Evolutionary conservation across 2,113 vertebrate genomes (phyloP).

Genomic region (Austrofundulus limnaeus): DNA sequence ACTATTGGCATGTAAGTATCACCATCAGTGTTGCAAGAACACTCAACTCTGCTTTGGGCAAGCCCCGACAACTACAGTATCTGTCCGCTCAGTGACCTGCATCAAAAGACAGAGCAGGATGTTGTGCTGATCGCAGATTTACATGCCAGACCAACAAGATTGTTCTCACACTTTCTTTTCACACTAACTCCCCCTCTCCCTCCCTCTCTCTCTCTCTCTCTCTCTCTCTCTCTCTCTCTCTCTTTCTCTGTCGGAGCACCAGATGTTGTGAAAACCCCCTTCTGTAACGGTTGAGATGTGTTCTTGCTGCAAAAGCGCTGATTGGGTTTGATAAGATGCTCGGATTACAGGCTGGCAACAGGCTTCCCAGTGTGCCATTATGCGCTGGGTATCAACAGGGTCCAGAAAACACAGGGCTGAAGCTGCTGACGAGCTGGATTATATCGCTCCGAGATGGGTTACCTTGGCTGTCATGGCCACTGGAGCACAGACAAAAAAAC

Average conservation of each 20-base stretch:
- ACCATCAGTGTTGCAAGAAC: slow-evolving; percentile 10
- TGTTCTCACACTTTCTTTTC: slow-evolving; percentile 54
- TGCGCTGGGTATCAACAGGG: slow-evolving; percentile 57
- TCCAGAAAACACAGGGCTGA: slow-evolving; percentile 49
- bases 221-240: slow-evolving; percentile 25
- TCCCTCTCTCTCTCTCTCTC: slow-evolving; percentile 9
- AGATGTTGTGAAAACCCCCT: slow-evolving; percentile 65
- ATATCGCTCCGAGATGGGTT: slow-evolving; percentile 47
- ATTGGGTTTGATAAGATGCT: slow-evolving; percentile 74
- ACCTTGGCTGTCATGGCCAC: slow-evolving; percentile 51
- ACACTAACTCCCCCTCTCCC: slow-evolving; percentile 26
- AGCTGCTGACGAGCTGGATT: slow-evolving; percentile 61
- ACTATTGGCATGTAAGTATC: slow-evolving; percentile 38
- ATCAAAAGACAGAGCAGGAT: slow-evolving; percentile 34
- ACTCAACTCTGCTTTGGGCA: slow-evolving; percentile 13
- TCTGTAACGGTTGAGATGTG: slow-evolving; percentile 63
- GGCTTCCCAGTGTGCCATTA: slow-evolving; percentile 52
- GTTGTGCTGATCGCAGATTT: slow-evolving; percentile 41
- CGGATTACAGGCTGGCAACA: slow-evolving; percentile 62
- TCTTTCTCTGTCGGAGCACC: slow-evolving; percentile 26
- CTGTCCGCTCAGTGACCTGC: slow-evolving; percentile 57
- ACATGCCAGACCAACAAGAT: slow-evolving; percentile 51
- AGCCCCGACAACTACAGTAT: slow-evolving; percentile 47
- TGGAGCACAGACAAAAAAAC: slow-evolving; percentile 46
- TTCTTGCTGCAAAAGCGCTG: slow-evolving; percentile 65